Percentiles rank a stretch among this genome's conserved stretches.
Conservation (phyloP, 2,888 invertebrate species). For the Standfussiana lucernea region DNA sequence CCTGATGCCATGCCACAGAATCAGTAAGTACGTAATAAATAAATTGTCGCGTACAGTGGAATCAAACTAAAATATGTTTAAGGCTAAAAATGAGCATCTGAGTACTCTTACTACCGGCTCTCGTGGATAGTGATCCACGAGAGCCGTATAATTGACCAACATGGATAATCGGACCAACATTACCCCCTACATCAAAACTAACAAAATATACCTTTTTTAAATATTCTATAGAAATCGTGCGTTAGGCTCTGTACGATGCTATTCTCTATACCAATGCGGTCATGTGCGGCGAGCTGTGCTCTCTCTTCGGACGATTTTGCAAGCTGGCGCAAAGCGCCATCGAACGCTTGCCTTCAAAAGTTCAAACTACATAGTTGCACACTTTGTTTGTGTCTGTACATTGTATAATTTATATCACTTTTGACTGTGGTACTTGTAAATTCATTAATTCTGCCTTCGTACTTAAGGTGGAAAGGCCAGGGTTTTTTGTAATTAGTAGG, state of each 20-base stretch:
- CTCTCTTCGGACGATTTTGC: not conserved
- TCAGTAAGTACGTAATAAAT: not conserved
- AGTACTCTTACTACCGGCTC: not conserved
- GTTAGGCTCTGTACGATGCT: not conserved
- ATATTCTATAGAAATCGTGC: not conserved
- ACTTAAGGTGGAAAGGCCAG: no score
- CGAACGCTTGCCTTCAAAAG: not conserved
- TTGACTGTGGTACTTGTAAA: not conserved
- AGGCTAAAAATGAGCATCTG: not conserved
- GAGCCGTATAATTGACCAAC: no score
- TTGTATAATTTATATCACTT: not conserved
- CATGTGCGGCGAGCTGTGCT: not conserved
- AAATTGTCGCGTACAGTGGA: not conserved
- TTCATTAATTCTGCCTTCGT: no score
- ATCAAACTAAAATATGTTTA: not conserved
- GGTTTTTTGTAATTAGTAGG: no score
- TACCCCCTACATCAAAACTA: no score
- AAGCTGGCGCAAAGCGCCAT: not conserved
- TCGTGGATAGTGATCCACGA: no score
- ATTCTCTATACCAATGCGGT: not conserved
- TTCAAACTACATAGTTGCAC: not conserved
- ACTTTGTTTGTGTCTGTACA: not conserved
- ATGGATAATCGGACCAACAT: no score
- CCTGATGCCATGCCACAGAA: not conserved
- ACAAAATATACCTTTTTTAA: no score